A percentile compares a stretch with the other conserved stretches of the same genome.
phyloP scores from a whole-genome alignment of 37 sponge, comb jelly and placozoan species.

The Agelas oroides region DNA sequence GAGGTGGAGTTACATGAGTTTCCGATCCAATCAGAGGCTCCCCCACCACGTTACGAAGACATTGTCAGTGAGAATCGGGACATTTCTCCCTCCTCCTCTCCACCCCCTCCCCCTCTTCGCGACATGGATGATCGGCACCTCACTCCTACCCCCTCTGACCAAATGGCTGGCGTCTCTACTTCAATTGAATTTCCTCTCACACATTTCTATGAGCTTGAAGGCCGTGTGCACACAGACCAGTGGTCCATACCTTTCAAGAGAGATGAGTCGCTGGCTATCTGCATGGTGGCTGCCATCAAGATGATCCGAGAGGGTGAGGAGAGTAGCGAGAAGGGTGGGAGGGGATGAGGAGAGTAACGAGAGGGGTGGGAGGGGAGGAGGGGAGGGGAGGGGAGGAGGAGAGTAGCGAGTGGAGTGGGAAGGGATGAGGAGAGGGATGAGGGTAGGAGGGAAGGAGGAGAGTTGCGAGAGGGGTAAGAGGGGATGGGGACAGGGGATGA shows the following conservation, averaged over 20 bases:
- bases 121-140: not conserved
- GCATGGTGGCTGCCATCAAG: constrained; percentile 74
- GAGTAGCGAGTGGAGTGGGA: no score
- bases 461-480: no score
- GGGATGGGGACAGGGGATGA: no score
- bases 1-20: not conserved
- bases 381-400: not conserved
- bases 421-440: no score
- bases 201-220: constrained; percentile 90
- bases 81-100: not conserved
- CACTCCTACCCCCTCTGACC: not conserved
- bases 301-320: constrained; percentile 76
- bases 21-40: constrained; percentile 40
- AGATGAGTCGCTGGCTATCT: constrained; percentile 87
- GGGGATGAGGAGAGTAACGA: no score
- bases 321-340: not conserved
- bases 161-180: not conserved
- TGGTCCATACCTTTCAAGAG: constrained; percentile 92
- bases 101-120: no score
- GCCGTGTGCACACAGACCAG: constrained; percentile 87
- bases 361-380: no score
- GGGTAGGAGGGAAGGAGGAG: no score
- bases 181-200: constrained; percentile 84
- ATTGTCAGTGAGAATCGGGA: constrained; percentile 47
- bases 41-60: constrained; percentile 70